A percentile compares a stretch with the other conserved stretches of the same genome.
Conservation (phyloP, 1,140 invertebrate genomes). For the Chelonus insularis region DNA sequence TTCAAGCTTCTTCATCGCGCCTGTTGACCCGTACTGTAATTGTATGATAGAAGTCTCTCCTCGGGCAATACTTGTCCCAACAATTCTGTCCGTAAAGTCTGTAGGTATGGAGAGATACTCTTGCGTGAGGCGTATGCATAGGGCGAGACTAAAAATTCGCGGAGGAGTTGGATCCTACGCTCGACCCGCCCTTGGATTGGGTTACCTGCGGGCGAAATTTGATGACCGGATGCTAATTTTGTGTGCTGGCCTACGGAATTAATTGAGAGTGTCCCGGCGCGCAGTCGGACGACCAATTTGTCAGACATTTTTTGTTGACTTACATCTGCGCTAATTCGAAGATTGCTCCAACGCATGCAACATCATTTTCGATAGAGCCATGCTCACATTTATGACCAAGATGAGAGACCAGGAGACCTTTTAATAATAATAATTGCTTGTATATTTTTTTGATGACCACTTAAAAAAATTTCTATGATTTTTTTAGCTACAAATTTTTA, state of each 20-base stretch:
- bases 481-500: too few species aligned
- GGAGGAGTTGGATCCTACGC: conserved; percentile 8
- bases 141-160: not conserved
- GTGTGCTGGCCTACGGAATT: conserved; percentile 29
- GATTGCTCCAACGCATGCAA: conserved; percentile 11
- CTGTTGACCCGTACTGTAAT: not conserved
- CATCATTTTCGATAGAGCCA: not conserved
- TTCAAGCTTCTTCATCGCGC: not conserved
- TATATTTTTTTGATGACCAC: too few species aligned
- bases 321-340: conserved; percentile 27
- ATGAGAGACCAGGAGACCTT: too few species aligned
- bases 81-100: not conserved
- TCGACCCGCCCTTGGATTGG: conserved; percentile 22
- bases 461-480: too few species aligned
- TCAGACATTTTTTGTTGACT: conserved; percentile 33
- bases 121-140: not conserved
- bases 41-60: not conserved
- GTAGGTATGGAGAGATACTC: not conserved
- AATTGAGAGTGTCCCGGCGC: conserved; percentile 33
- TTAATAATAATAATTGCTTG: too few species aligned
- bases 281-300: conserved; percentile 36
- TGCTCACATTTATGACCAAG: too few species aligned
- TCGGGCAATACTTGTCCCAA: not conserved
- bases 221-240: conserved; percentile 37
- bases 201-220: conserved; percentile 33